Evolutionary conservation across 2,113 vertebrate species (phyloP).

Genomic region (Myrmophylax atrothorax): DNA sequence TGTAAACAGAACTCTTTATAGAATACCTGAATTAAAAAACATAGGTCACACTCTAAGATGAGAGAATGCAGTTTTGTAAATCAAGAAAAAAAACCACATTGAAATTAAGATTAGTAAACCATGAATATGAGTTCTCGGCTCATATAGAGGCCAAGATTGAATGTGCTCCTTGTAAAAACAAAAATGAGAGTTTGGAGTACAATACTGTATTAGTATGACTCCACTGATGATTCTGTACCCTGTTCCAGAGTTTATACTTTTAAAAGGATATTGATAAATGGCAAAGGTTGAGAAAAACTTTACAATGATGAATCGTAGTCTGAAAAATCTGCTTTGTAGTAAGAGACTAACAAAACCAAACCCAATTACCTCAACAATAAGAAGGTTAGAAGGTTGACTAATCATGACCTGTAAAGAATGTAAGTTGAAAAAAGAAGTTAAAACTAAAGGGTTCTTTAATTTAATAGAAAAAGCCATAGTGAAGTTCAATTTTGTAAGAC

Average conservation of each 20-base stretch:
- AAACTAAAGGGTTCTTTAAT: not conserved
- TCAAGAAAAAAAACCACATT: not conserved
- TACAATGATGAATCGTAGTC: not conserved
- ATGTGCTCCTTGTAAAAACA: not conserved
- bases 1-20: not conserved
- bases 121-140: not conserved
- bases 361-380: conserved; percentile 24
- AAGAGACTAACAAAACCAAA: not conserved
- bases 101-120: not conserved
- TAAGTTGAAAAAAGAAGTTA: not conserved
- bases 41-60: not conserved
- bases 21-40: not conserved
- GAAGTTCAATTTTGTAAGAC: not conserved
- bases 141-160: not conserved
- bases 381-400: not conserved
- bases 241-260: not conserved
- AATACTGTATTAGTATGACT: not conserved
- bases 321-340: not conserved
- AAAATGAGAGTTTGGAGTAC: not conserved
- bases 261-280: not conserved
- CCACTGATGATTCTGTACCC: not conserved
- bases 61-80: not conserved
- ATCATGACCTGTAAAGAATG: not conserved
- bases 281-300: not conserved
- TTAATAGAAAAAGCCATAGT: not conserved